Evolutionary conservation across 2,888 invertebrate genomes (phyloP), one percentile per base, ranked within the genome.

Genomic region (Antheraea assamensis): DNA sequence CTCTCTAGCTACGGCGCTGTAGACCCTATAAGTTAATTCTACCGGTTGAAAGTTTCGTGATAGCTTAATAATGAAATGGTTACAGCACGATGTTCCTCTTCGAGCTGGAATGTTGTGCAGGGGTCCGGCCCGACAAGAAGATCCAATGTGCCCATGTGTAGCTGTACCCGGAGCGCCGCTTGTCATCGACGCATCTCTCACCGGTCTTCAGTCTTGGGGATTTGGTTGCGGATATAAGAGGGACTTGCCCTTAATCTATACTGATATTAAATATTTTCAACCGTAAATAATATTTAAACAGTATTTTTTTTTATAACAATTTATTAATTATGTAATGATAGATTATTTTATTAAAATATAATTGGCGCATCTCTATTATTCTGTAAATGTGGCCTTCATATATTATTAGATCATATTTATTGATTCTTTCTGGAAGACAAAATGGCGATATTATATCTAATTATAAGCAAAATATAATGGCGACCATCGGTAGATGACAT

Each of bases 131-230:
- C 82, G 93, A 0, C 82, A 82, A 52, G 83, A 83, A 17, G 79
- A 87, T 15, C 74, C 80, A 2, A 76, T 86, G 71, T 76, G 81
- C 0, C 81, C 88, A 0, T 94, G 94, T 75, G 70, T 92, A 73
- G 94, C 85, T 0, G 91, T 89, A 10, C 93, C 94, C 0, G 94
- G 94, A 0, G 93, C 94, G 0, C 90, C 92, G 0, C 84, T 93
- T 4, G 90, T 92, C 30, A 78, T 88, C 2, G 42, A 74, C 0
- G 90, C 83, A 0, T 75, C 75, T 1, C 85, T 94, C 17, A 78
- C 79, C 0, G 94, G 86, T 0, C n/a, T 94, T 0, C 85, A 81
- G 72, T 94, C 94, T 0, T 94, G 92, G 92, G 94, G 94, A 30
- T 90, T 88, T 71, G 92, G 92, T 72, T 94, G 94, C 73, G 91